These are phyloP conservation scores for Lepas anatifera DNA, from an alignment of 2,888 invertebrate genomes.

Conservation along the genomic window DNA sequence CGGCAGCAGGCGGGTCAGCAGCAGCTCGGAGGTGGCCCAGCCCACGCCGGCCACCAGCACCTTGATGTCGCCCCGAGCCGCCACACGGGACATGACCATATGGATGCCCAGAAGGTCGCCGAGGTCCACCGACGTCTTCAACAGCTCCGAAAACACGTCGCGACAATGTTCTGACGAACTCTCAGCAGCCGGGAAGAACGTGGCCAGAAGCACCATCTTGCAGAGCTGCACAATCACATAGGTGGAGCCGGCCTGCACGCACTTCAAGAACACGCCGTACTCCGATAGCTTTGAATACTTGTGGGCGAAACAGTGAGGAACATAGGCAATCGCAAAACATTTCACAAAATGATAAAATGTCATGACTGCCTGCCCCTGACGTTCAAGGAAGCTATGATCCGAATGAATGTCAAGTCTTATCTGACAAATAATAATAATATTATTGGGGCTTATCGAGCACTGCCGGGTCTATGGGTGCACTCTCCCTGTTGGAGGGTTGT, in stretches of 20 bases:
- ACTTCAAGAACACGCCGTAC: slow-evolving; percentile 97
- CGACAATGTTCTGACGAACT: slow-evolving; percentile 40
- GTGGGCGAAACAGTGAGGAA: slow-evolving; percentile 90
- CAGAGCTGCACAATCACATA: slow-evolving; percentile 90
- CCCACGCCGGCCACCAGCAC: slow-evolving; percentile 91
- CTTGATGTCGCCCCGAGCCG: slow-evolving; percentile 23
- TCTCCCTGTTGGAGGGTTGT: too few relatives aligned
- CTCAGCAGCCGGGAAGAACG: slow-evolving; percentile 83
- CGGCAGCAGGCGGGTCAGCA: slow-evolving; percentile 62
- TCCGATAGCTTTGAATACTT: slow-evolving; percentile 65
- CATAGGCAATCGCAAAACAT: slow-evolving; percentile 82
- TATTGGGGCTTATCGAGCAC: too few relatives aligned
- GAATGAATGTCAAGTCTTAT: too few relatives aligned
- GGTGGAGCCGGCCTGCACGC: slow-evolving; percentile 84
- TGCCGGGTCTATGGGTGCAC: too few relatives aligned
- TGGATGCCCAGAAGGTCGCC: slow-evolving; percentile 89
- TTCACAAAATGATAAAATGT: slow-evolving; percentile 95
- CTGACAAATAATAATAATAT: too few relatives aligned
- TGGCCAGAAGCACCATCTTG: slow-evolving; percentile 93
- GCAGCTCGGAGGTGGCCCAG: slow-evolving; percentile 95
- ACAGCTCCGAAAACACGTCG: slow-evolving; percentile 65
- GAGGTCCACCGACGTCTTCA: slow-evolving; percentile 87
- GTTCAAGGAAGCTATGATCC: too few relatives aligned
- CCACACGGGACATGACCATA: slow-evolving; percentile 52
- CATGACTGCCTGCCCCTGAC: too few relatives aligned